Conservation (phyloP, 2,797 vertebrate genomes). For the Rhinoraja longicauda region DNA sequence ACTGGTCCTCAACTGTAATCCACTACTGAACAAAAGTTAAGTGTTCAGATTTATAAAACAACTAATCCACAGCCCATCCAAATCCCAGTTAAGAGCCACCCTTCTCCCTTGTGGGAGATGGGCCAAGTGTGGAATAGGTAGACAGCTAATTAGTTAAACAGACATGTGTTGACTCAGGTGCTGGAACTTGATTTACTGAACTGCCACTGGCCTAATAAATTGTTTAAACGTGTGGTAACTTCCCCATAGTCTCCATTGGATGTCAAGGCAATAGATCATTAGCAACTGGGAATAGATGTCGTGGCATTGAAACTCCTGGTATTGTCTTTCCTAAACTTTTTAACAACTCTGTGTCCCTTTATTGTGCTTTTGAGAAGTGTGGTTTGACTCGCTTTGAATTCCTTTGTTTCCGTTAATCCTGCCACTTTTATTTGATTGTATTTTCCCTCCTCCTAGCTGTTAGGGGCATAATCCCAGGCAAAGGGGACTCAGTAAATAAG, state of each 20-base stretch:
- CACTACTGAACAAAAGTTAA: background rate
- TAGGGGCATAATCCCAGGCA: background rate
- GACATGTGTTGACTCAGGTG: constrained; percentile 30
- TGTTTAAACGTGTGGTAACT: background rate
- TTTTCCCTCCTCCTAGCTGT: background rate
- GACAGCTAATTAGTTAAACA: background rate
- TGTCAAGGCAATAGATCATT: constrained; percentile 6
- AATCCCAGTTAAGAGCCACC: background rate
- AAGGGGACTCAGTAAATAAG: background rate
- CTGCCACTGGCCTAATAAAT: background rate
- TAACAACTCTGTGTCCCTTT: background rate
- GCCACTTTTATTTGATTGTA: background rate
- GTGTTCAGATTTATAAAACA: background rate
- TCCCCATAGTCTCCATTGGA: background rate
- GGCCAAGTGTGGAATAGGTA: background rate
- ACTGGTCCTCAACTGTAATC: background rate
- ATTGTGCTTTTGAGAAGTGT: background rate
- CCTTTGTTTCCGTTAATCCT: background rate
- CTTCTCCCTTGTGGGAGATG: background rate
- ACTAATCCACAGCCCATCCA: background rate
- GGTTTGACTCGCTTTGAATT: background rate
- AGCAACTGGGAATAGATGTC: background rate
- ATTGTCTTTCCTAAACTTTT: background rate
- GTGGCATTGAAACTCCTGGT: background rate
- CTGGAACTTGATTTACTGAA: background rate